These are phyloP conservation scores for Nasonia longicornis DNA, from an alignment of 1,140 invertebrate genomes.

Conservation along the genomic window DNA sequence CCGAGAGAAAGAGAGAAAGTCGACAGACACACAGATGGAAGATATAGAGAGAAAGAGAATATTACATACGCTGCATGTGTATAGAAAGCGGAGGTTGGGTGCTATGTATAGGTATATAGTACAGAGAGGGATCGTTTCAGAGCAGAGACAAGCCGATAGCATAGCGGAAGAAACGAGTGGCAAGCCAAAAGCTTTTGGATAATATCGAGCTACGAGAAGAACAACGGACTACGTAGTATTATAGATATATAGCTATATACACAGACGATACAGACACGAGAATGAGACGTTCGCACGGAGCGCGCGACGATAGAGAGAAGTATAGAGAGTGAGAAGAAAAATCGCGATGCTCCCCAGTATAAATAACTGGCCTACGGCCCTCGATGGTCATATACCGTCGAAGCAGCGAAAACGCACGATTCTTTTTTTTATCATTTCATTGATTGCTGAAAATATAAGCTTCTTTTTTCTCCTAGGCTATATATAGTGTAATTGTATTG, in stretches of 20 bases:
- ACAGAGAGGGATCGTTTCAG: neutral
- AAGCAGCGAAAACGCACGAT: neutral
- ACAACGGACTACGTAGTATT: neutral
- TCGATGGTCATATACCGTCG: neutral
- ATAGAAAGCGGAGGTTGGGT: neutral
- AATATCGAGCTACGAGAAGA: neutral
- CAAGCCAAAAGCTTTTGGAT: neutral
- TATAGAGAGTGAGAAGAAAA: neutral
- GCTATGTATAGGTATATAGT: no score
- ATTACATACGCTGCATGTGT: no score
- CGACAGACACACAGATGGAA: neutral
- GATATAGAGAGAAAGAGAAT: neutral
- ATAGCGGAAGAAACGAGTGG: neutral
- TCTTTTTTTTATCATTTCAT: neutral
- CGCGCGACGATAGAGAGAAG: constrained; percentile 21
- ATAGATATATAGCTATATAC: neutral
- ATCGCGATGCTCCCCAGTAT: constrained; percentile 3
- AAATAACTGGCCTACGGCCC: no score
- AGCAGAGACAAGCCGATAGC: neutral
- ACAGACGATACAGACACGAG: constrained; percentile 22
- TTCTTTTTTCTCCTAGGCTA: neutral
- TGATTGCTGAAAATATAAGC: neutral
- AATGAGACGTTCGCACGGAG: constrained; percentile 10
- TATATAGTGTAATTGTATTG: neutral
- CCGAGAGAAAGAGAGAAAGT: neutral